These are phyloP conservation scores for Struthidea cinerea DNA, from an alignment of 2,113 vertebrate genomes.

Conservation along the genomic window DNA sequence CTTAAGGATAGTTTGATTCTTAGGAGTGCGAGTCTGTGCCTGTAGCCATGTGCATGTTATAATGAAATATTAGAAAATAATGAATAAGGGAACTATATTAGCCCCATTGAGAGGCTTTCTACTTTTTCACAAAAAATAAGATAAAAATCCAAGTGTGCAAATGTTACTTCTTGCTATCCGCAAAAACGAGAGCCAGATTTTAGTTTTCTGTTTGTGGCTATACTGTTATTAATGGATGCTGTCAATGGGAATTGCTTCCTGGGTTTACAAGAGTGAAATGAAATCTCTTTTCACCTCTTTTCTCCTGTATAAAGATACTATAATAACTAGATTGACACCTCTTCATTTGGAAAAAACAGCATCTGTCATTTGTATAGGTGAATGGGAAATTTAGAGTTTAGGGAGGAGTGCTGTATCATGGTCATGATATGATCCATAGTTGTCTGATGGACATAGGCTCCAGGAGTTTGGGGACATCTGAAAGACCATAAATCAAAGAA, in stretches of 20 bases:
- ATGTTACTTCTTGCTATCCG: background rate
- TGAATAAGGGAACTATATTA: background rate
- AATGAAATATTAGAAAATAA: background rate
- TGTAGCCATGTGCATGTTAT: background rate
- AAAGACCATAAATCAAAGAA: background rate
- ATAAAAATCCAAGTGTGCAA: background rate
- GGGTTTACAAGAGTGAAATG: background rate
- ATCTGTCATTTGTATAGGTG: background rate
- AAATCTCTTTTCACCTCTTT: background rate
- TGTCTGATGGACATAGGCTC: background rate
- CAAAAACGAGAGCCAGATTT: background rate
- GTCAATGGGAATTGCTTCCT: background rate
- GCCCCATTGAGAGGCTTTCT: background rate
- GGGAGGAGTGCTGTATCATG: background rate
- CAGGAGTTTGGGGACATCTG: background rate
- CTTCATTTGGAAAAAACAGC: background rate
- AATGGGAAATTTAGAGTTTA: background rate
- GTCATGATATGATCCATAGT: rapidly evolving
- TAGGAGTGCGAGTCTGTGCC: background rate
- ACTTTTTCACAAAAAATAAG: background rate
- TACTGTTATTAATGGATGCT: background rate
- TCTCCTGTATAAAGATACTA: background rate
- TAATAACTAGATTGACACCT: background rate
- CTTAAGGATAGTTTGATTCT: background rate
- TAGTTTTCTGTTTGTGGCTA: background rate